Base-by-base conservation (phyloP, 2,113 vertebrate genomes). In the Micronycteris hirsuta region DNA sequence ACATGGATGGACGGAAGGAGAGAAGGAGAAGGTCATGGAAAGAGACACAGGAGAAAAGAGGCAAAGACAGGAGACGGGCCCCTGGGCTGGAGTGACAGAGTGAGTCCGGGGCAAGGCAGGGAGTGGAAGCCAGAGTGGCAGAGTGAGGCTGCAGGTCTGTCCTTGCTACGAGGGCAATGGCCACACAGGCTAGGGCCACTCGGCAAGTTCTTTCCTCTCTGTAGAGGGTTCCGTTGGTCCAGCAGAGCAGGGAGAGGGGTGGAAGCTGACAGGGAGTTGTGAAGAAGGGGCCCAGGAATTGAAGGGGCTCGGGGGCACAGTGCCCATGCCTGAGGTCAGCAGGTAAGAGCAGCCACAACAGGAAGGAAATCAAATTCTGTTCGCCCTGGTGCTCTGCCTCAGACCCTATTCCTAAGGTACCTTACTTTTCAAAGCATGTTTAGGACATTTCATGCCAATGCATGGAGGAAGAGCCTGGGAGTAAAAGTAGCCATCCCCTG, bases 61-160 rank as follows among this genome's bases (percentile, higher is more conserved):
- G 52, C 24, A 22, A 41, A 2, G 33, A n/a, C 47, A 63, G 49
- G 41, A 78, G 73, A 73, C 26, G 0, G 22, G 10, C 1, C 4
- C 0, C 8, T 1, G 36, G 14, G 5, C 2, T 68, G 54, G 47
- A 33, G 7, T 1, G 3, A 76, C 41, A 43, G 12, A 47, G 43
- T 4, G 1, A 52, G 8, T 10, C 61, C 31, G 4, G 20, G 43
- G n/a, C 17, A 45, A 6, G 76, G 52, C 31, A 43, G 86, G 68
- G 86, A 13, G 52, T 1, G 41, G 67, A 49, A 4, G 31, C 22
- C 41, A 33, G n/a, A 7, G 20, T 2, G 3, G 67, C 43, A 19
- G 2, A 45, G 7, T 7, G 26, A 76, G 73, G 3, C 13, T 3
- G 15, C 8, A 14, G 12, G 4, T 12, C 7, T 13, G 33, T 65